These are phyloP conservation scores for Tenthredo amoena DNA, from an alignment of 2,888 invertebrate genomes.

Conservation along the genomic window DNA sequence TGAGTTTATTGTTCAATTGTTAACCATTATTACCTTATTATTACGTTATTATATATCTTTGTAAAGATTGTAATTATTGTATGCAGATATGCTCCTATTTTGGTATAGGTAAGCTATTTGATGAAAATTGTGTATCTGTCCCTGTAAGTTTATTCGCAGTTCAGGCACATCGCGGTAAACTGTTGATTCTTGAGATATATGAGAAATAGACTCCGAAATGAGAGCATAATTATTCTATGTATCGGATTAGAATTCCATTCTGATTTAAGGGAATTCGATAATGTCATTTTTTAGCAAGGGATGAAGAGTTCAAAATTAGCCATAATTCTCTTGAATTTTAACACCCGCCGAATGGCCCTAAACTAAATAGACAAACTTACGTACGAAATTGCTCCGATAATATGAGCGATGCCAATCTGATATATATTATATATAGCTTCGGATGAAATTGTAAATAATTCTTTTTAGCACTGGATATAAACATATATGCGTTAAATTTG, in stretches of 20 bases:
- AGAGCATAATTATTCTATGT: neutral
- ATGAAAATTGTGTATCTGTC: neutral
- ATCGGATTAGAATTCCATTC: neutral
- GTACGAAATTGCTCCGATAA: neutral
- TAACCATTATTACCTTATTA: neutral
- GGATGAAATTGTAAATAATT: conserved; percentile 15
- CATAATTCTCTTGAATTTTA: neutral
- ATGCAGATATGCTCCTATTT: neutral
- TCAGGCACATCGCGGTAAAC: neutral
- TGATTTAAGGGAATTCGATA: too few species aligned
- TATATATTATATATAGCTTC: neutral
- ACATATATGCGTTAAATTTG: conserved; percentile 18
- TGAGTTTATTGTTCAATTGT: conserved; percentile 10
- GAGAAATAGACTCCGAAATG: neutral
- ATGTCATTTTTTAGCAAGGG: neutral
- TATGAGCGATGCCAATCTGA: neutral
- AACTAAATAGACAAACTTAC: neutral
- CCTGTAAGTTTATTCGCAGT: neutral
- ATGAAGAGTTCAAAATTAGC: neutral
- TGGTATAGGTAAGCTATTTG: neutral
- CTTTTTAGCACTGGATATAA: neutral
- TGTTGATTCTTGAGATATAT: neutral
- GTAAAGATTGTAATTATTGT: neutral
- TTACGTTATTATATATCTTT: neutral
- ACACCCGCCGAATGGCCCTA: neutral